phyloP scores from a whole-genome alignment of 2,888 invertebrate species.

The Tortrix viridana region DNA sequence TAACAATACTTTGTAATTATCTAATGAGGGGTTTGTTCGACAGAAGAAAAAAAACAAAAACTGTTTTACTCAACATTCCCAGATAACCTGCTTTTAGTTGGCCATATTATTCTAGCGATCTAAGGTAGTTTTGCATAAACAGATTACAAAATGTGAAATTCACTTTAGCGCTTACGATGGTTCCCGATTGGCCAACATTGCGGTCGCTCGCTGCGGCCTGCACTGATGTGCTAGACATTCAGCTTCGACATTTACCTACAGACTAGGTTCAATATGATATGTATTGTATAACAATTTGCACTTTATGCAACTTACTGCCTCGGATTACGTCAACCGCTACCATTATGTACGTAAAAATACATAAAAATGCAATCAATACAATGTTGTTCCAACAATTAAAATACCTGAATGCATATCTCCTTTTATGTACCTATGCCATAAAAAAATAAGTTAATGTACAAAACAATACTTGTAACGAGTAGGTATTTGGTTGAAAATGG shows the following conservation, averaged over 20 bases:
- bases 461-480: no score
- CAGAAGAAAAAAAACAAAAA: constrained; percentile 5
- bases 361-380: no score
- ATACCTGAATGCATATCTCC: no score
- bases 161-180: constrained; percentile 11
- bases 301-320: constrained; percentile 47
- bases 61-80: background rate
- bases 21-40: constrained; percentile 46
- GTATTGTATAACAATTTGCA: constrained; percentile 54
- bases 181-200: constrained; percentile 52
- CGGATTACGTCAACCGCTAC: constrained; percentile 48
- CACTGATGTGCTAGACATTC: constrained; percentile 30
- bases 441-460: no score
- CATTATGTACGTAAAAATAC: constrained; percentile 30
- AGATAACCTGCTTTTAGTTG: background rate
- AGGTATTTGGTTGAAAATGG: no score
- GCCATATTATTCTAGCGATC: background rate
- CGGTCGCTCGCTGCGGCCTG: constrained; percentile 45
- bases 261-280: constrained; percentile 46
- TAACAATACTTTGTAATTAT: constrained; percentile 43
- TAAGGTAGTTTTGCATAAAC: background rate
- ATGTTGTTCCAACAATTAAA: no score
- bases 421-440: no score
- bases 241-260: constrained; percentile 37
- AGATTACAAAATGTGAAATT: constrained; percentile 12